These are phyloP conservation scores for Rhopalosiphum maidis DNA, from an alignment of 1,140 invertebrate species.

Conservation along the genomic window DNA sequence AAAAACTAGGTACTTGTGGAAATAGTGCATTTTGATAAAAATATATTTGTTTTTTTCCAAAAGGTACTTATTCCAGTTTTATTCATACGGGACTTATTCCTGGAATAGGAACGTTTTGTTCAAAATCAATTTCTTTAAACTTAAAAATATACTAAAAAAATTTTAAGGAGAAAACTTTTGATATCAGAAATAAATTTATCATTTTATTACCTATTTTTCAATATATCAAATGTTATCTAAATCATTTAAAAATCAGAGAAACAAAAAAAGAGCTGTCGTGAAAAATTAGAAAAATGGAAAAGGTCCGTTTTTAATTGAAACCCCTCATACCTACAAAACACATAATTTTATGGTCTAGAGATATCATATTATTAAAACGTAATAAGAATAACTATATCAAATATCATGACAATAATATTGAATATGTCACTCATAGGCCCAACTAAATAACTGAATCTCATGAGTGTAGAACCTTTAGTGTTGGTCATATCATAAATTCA, in stretches of 20 bases:
- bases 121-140: neutral
- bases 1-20: neutral
- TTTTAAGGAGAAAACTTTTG: neutral
- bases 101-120: neutral
- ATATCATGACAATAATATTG: too few relatives aligned
- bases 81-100: neutral
- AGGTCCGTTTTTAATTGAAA: neutral
- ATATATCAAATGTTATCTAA: neutral
- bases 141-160: slow-evolving; percentile 9
- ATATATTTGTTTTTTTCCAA: neutral
- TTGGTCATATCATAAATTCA: too few relatives aligned
- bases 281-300: neutral
- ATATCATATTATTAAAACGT: too few relatives aligned
- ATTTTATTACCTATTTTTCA: neutral
- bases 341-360: too few relatives aligned
- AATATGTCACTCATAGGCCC: too few relatives aligned
- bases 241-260: neutral
- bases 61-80: neutral
- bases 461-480: too few relatives aligned
- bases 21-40: slow-evolving; percentile 13
- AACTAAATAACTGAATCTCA: too few relatives aligned
- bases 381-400: too few relatives aligned
- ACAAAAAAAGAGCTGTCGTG: neutral
- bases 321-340: too few relatives aligned
- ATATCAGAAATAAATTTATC: neutral